Base-by-base conservation (phyloP, 2,888 invertebrate species). In the Julus scanicus region DNA sequence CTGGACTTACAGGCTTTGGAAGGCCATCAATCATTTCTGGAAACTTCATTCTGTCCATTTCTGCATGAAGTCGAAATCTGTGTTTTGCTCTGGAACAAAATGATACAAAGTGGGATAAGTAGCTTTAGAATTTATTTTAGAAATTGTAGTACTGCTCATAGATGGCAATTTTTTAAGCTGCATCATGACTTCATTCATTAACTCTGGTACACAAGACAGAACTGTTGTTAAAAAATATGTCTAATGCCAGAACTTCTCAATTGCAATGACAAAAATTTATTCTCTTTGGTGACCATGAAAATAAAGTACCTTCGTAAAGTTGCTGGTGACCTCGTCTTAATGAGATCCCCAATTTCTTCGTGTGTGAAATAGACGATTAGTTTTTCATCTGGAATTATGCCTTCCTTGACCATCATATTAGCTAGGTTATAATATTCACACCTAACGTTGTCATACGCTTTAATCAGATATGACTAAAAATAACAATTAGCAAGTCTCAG, bases 41-140 rank as follows among this genome's bases (percentile, higher is more conserved):
- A 91, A 95, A 96, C 90, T 93, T 93, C 9, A 95, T 90, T 88
- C 94, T 93, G 89, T 94, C 93, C 94, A 96, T 94, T 71, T 93
- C 92, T 0, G 94, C 92, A 91, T 94, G 94, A 53, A 95, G 92
- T 90, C 94, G 94, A 89, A 94, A 93, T 87, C 97, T 93, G 91
- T 94, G 94, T 20, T 93, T 91, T 0, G 96, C 96, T 91, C 96
- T 96, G 9, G 4, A 71, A 71, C n/a, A n/a, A 1, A 29, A n/a
- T 20, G 11, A 29, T 29, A 6, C 11, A n/a, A 63, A 63, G 4
- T 63, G 11, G 1, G 9, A 48, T 48, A 15, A 13, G 17, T 13
- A 15, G 53, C 53, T 3, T 48, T 48, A 29, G 29, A 29, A 29
- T 29, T 29, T 29, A 29, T 29, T 29, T 29, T 29, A 29, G 29